Base-by-base conservation (phyloP, 2,888 invertebrate species). In the Tetheella fluctuosa region DNA sequence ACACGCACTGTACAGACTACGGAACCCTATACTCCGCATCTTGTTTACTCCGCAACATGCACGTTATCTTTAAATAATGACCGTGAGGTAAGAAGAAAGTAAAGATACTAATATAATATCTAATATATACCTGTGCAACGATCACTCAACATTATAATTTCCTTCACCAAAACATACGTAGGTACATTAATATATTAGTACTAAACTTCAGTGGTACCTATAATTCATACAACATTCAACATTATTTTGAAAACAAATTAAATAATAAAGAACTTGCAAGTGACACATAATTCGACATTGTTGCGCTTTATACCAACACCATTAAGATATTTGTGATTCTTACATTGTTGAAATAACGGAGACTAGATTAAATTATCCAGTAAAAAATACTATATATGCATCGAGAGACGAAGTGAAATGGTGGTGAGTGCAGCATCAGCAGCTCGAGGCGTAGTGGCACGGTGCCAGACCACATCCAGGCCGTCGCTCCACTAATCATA, bases 371-470 rank as follows among this genome's bases (percentile, higher is more conserved):
- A 42, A 5, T n/a, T 48, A 48, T 20, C 20, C 37, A 34, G 13
- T 34, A 37, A 37, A n/a, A 30, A 28, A 34, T 15, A 34, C 37
- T 7, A 63, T 57, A 59, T 64, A 57, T 57, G 55, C 59, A 64
- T 60, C 68, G 64, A 72, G 75, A 69, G 63, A 69, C 74, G 73
- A 74, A 80, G 74, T 53, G 59, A 55, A 63, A 62, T 56, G 23
- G 68, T 60, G 67, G 64, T 61, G 72, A 72, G 70, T 72, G 78
- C 73, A 65, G 70, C 76, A 70, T 77, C 76, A 79, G 79, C 76
- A 67, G 63, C 61, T 63, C 65, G 68, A 70, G 70, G 63, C 62
- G 76, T n/a, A n/a, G n/a, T 89, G 89, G 89, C 89, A 79, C 59
- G 37, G 59, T 78, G 88, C 89, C 89, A 89, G 76, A 62, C 73